Evolutionary conservation across 2,797 vertebrate species (phyloP).

Genomic region (Sparus aurata): DNA sequence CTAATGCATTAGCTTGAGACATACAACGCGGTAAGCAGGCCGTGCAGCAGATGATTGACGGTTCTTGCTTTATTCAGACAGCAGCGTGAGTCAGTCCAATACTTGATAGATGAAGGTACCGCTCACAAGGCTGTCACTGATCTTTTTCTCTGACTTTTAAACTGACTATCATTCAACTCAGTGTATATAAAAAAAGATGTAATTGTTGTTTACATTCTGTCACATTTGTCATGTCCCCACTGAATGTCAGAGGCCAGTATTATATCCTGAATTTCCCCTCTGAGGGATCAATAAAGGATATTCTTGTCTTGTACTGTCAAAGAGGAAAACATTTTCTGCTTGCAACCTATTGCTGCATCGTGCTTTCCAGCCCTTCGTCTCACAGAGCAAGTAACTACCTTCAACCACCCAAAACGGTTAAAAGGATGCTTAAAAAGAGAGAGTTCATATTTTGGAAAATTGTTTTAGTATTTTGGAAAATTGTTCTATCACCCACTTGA

Average conservation of each 20-base stretch:
- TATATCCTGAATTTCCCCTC: not conserved
- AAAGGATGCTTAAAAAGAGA: slow-evolving; percentile 24
- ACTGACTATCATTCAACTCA: too few relatives aligned
- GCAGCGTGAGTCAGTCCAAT: slow-evolving; percentile 15
- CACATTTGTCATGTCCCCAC: not conserved
- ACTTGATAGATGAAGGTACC: not conserved
- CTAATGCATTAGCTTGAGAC: slow-evolving; percentile 12
- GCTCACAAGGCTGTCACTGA: not conserved
- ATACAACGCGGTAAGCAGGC: slow-evolving; percentile 12
- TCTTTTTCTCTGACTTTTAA: slow-evolving; percentile 10
- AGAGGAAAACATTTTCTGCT: not conserved
- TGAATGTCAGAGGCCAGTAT: not conserved
- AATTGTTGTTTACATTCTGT: too few relatives aligned
- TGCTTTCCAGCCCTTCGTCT: slow-evolving; percentile 17
- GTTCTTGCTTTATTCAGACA: slow-evolving; percentile 18
- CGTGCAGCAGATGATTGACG: slow-evolving; percentile 18
- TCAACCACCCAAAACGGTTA: slow-evolving; percentile 14
- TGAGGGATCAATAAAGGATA: not conserved
- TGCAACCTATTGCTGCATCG: not conserved
- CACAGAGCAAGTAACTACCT: slow-evolving; percentile 14
- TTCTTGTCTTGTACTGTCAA: not conserved
- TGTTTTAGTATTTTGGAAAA: slow-evolving; percentile 38
- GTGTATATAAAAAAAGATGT: too few relatives aligned
- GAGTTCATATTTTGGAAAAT: slow-evolving; percentile 42
- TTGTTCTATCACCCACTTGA: slow-evolving; percentile 24